Evolutionary conservation across 2,797 vertebrate species (phyloP), one percentile per base, ranked within the genome.

Genomic region (Pseudocheirus occidentalis): DNA sequence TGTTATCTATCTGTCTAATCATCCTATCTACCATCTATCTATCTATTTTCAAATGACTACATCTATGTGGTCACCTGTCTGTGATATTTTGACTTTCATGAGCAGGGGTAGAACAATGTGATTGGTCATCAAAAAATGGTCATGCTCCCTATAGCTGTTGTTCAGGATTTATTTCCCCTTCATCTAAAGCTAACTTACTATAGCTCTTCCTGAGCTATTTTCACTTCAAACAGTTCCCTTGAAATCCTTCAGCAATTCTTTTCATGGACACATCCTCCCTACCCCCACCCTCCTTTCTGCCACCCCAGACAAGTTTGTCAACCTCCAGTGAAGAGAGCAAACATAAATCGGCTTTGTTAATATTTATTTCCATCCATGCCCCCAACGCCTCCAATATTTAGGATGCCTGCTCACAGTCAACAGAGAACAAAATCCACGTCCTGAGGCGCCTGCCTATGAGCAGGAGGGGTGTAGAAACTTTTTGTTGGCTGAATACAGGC

Each of bases 271-370:
- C 90, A 56, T 94, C 55, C 27, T 18, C 52, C 46, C n/a, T 50
- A 46, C 53, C 6, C 57, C 40, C 81, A 54, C 53, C 53, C 9
- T 40, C 53, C 14, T 7, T 90, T 73, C 66, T 28, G 0, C 1
- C n/a, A 90, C 46, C 4, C 34, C 90, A n/a, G 90, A 57, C 93
- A 93, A 24, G 56, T 92, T 81, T 58, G 90, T 62, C 53, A 95
- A 9, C 52, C 93, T 29, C 94, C 94, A 87, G 52, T 90, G 57
- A 91, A 94, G 89, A 95, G 96, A 97, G 92, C 89, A 96, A 96
- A 91, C 55, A 94, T 50, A 96, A 95, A 96, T 21, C 93, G 95
- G 93, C 95, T 96, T 95, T 94, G 94, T 93, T 95, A 90, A 97
- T 96, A 92, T 92, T n/a, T 94, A 31, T 96, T 97, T 96, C 92